phyloP scores from a whole-genome alignment of 2,113 vertebrate genomes.

The Pantherophis guttatus region DNA sequence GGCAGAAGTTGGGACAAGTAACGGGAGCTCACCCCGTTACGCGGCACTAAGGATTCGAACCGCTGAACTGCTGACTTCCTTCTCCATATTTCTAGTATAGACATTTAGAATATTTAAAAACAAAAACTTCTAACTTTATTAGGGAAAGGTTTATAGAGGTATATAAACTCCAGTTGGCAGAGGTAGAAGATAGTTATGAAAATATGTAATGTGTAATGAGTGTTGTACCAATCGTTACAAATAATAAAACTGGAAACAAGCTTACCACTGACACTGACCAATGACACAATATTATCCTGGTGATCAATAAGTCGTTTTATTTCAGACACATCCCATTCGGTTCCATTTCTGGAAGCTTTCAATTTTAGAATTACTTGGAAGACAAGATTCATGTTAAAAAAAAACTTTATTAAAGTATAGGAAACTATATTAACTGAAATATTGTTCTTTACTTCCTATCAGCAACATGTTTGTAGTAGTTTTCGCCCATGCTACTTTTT shows the following conservation, averaged over 20 bases:
- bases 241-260: not conserved
- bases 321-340: slow-evolving; percentile 73
- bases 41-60: too few species aligned
- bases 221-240: slow-evolving; percentile 21
- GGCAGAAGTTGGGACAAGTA: too few species aligned
- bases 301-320: slow-evolving; percentile 82
- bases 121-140: not conserved
- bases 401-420: not conserved
- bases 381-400: slow-evolving; percentile 31
- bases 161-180: not conserved
- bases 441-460: not conserved
- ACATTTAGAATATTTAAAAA: not conserved
- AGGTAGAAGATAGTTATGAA: not conserved
- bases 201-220: not conserved
- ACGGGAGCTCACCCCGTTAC: too few species aligned
- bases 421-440: not conserved
- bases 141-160: not conserved
- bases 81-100: not conserved
- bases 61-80: too few species aligned
- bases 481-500: not conserved
- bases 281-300: slow-evolving; percentile 87
- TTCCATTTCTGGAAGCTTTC: slow-evolving; percentile 60
- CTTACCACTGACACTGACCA: slow-evolving; percentile 84
- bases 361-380: slow-evolving; percentile 88
- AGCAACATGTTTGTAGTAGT: not conserved